Evolutionary conservation across 2,797 vertebrate genomes (phyloP), one percentile per base, ranked within the genome.

Genomic region (Muscicapa striata): DNA sequence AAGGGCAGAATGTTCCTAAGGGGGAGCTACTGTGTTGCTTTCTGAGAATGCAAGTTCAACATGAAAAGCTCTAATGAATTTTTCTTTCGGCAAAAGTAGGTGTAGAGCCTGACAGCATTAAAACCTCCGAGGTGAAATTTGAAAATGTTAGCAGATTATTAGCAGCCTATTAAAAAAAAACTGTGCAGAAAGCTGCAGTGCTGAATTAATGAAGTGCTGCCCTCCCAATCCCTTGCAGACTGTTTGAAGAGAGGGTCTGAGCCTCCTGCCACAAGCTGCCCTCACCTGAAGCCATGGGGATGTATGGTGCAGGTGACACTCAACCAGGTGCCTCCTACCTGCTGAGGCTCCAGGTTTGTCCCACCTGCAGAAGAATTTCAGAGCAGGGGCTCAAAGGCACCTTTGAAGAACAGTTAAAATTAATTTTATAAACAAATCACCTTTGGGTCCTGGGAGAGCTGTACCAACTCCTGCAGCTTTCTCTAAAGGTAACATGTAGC

Each of bases 121-220:
- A 90, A 90, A 29, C 59, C 72, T 76, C 63, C 18, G 13, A 89
- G 49, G 58, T 59, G 83, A 72, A 86, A 48, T 51, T 74, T 70
- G 80, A 49, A 86, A 94, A 77, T 27, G 4, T 61, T 90, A 87
- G 13, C 68, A 82, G 59, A 87, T 79, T 82, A 89, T 77, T 93
- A 95, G 27, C 52, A 72, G 24, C 3, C 7, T 75, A 27, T 40
- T 6, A 52, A 67, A 51, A 55, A 63, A 63, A 54, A 62, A 63
- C 58, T 5, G 12, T 32, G 34, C 72, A 46, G 34, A 89, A 67
- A 83, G 3, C 15, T 72, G 76, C 61, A 59, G 32, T 63, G 80
- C 30, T 89, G 51, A 82, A 84, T 79, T 85, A 78, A 75, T 68
- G 70, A 80, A 95, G 55, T 14, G 19, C 23, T 78, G 18, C 17